phyloP scores from a whole-genome alignment of 2,113 vertebrate genomes.

The Tapirus terrestris region DNA sequence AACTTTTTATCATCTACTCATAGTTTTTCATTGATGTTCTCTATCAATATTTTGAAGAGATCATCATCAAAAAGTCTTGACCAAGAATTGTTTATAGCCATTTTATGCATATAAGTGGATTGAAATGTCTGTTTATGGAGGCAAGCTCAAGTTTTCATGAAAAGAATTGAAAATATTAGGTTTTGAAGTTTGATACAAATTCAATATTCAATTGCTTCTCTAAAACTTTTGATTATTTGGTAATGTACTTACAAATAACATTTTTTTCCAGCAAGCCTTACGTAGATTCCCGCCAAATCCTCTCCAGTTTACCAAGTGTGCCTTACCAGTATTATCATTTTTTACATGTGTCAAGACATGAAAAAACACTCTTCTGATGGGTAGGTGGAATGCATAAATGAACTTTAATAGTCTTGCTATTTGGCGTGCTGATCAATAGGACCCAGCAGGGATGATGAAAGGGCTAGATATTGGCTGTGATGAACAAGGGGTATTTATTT shows the following conservation, averaged over 20 bases:
- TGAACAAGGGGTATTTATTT: neutral
- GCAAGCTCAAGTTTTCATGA: neutral
- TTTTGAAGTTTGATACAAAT: conserved; percentile 22
- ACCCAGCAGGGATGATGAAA: neutral
- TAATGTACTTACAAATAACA: neutral
- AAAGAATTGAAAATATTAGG: neutral
- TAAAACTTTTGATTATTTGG: neutral
- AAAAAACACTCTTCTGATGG: neutral
- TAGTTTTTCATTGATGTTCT: neutral
- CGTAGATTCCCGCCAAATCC: neutral
- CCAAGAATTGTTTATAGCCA: neutral
- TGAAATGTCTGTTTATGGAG: neutral
- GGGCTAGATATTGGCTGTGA: neutral
- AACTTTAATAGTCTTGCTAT: neutral
- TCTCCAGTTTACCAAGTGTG: neutral
- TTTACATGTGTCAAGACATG: neutral
- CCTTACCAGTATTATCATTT: neutral
- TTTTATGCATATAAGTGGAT: neutral
- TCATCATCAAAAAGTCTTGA: neutral
- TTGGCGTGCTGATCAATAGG: neutral
- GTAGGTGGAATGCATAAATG: neutral
- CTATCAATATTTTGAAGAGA: neutral
- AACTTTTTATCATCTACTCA: neutral
- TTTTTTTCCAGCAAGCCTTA: neutral
- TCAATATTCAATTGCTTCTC: neutral